These are phyloP conservation scores for Parnassius smintheus DNA, from an alignment of 2,888 invertebrate genomes.

Conservation along the genomic window DNA sequence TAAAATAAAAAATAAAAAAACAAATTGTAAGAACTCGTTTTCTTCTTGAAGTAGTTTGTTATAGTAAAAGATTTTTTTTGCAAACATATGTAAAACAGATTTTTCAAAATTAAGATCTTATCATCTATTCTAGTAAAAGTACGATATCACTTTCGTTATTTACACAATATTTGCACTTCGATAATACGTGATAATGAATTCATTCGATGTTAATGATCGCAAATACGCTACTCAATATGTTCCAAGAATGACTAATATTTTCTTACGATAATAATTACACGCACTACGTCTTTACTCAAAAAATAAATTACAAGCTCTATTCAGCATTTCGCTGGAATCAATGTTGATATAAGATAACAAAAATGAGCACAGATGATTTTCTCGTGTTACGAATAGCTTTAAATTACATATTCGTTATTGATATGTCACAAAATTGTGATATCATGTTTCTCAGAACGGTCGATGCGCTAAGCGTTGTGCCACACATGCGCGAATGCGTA, in stretches of 20 bases:
- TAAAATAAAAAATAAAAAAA: too few species aligned
- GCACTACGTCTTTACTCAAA: not conserved
- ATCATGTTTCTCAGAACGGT: slow-evolving; percentile 23
- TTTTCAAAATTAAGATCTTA: too few species aligned
- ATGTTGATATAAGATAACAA: slow-evolving; percentile 1
- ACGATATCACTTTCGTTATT: not conserved
- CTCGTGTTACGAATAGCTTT: slow-evolving; percentile 8
- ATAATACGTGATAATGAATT: slow-evolving; percentile 6
- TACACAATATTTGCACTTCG: slow-evolving; percentile 7
- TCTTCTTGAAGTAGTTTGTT: too few species aligned
- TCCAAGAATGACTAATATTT: slow-evolving; percentile 6
- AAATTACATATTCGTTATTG: slow-evolving; percentile 17
- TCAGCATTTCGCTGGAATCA: slow-evolving; percentile 8
- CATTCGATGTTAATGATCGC: slow-evolving; percentile 2
- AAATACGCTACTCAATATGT: not conserved
- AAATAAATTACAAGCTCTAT: not conserved
- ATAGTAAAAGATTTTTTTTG: too few species aligned
- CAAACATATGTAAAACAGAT: too few species aligned
- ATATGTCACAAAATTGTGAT: slow-evolving; percentile 24
- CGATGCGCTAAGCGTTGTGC: slow-evolving; percentile 7
- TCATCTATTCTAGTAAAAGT: not conserved
- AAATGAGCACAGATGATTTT: slow-evolving; percentile 5
- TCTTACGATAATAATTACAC: slow-evolving; percentile 15
- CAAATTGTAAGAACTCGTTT: too few species aligned
- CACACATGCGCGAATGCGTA: slow-evolving; percentile 5